phyloP scores from a whole-genome alignment of 2,888 invertebrate genomes.

The Hesperia comma region DNA sequence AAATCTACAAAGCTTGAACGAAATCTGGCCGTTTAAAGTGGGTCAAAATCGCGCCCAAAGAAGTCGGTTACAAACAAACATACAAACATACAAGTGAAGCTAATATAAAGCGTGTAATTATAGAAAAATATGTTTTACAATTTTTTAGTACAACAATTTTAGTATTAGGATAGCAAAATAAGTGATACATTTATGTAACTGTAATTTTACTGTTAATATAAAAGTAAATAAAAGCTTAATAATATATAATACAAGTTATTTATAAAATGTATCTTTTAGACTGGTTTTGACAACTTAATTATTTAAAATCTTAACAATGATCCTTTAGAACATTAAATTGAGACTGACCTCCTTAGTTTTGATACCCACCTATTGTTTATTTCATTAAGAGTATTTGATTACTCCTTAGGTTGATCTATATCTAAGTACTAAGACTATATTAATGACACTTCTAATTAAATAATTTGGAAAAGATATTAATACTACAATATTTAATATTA shows the following conservation, averaged over 20 bases:
- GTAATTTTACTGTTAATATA: background rate
- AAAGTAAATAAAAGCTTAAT: background rate
- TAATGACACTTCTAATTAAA: background rate
- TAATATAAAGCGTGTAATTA: too few relatives aligned
- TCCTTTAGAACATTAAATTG: background rate
- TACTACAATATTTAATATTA: too few relatives aligned
- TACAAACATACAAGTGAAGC: too few relatives aligned
- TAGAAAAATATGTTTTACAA: conserved; percentile 44
- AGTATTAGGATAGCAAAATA: conserved; percentile 41
- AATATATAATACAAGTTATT: background rate
- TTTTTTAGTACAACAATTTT: conserved; percentile 56
- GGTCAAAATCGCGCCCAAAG: too few relatives aligned
- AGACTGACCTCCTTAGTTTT: background rate
- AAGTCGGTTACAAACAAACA: too few relatives aligned
- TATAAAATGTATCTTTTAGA: background rate
- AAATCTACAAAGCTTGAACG: too few relatives aligned
- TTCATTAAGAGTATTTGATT: background rate
- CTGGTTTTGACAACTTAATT: background rate
- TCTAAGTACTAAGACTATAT: background rate
- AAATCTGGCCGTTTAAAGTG: too few relatives aligned
- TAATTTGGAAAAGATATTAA: too few relatives aligned
- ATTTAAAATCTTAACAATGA: background rate
- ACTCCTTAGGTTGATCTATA: too few relatives aligned
- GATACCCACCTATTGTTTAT: conserved; percentile 8
- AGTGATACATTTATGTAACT: background rate